These are phyloP conservation scores for Scaptomyza graminum DNA, from an alignment of 1,140 invertebrate genomes.

Conservation along the genomic window DNA sequence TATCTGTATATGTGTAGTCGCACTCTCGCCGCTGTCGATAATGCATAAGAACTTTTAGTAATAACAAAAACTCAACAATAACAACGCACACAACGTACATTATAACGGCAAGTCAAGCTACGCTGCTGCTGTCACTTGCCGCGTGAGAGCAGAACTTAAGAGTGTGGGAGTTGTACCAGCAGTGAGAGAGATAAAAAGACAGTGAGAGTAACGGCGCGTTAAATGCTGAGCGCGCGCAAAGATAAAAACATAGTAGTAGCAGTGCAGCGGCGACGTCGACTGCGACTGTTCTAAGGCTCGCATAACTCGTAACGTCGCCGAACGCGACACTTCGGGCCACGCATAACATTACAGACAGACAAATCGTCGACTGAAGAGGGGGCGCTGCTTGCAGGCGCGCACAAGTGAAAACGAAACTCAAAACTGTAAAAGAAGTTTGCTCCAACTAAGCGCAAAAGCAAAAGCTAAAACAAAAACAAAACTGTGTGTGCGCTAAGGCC, in stretches of 20 bases:
- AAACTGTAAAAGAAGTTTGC: conserved; percentile 49
- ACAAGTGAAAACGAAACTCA: conserved; percentile 57
- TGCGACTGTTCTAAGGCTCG: conserved; percentile 36
- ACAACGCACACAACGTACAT: conserved; percentile 25
- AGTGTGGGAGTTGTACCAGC: conserved; percentile 19
- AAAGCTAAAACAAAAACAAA: conserved; percentile 2
- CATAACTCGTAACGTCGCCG: conserved; percentile 34
- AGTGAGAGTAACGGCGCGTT: conserved; percentile 13
- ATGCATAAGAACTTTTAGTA: conserved; percentile 39
- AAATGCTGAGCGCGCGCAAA: conserved; percentile 48
- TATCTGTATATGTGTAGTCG: background rate
- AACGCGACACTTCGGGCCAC: conserved; percentile 51
- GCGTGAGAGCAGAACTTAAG: conserved; percentile 32
- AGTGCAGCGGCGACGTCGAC: conserved; percentile 34
- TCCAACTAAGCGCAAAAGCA: conserved; percentile 5
- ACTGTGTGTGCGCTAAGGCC: conserved; percentile 7
- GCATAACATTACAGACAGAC: conserved; percentile 37
- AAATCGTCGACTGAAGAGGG: conserved; percentile 17
- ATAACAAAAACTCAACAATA: conserved; percentile 32
- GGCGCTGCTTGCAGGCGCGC: conserved; percentile 14
- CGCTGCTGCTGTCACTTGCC: background rate
- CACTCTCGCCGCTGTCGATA: conserved; percentile 29
- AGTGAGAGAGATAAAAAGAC: conserved; percentile 2
- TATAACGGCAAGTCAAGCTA: conserved; percentile 39
- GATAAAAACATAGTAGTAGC: conserved; percentile 39